Evolutionary conservation across 2,113 vertebrate genomes (phyloP).

Genomic region (Triplophysa siluroides): DNA sequence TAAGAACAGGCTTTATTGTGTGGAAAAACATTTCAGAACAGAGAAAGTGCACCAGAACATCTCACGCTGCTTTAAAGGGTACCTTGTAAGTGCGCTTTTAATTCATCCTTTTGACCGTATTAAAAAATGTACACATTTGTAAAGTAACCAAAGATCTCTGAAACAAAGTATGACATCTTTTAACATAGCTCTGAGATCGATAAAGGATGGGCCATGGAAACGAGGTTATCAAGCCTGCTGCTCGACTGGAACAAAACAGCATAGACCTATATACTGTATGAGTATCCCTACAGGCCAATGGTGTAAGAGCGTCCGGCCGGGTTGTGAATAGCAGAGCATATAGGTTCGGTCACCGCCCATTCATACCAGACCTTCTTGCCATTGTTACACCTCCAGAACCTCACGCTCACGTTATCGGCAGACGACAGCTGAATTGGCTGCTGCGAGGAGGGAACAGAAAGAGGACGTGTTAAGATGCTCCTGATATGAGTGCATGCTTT

Average conservation of each 20-base stretch:
- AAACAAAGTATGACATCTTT: not conserved
- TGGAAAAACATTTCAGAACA: not conserved
- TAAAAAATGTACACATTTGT: conserved; percentile 4
- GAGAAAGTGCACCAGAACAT: conserved; percentile 31
- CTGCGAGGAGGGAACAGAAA: conserved; percentile 58
- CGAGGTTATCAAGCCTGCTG: conserved; percentile 4
- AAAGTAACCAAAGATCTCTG: conserved; percentile 3
- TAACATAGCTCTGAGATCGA: not conserved
- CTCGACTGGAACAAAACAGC: not conserved
- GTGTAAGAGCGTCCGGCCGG: conserved; percentile 91
- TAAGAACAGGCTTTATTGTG: not conserved
- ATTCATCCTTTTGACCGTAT: not conserved
- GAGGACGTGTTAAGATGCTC: not conserved
- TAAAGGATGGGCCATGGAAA: not conserved
- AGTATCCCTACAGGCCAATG: conserved; percentile 80
- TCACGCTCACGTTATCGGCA: conserved; percentile 79
- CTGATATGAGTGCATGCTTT: not conserved
- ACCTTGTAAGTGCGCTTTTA: not conserved
- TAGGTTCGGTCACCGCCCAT: conserved; percentile 89
- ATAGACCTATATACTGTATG: not conserved
- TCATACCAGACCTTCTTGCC: conserved; percentile 96
- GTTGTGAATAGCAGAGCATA: conserved; percentile 90
- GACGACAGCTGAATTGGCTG: conserved; percentile 83
- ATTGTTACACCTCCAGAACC: conserved; percentile 91
- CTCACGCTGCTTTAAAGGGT: not conserved